phyloP scores from a whole-genome alignment of 2,113 vertebrate genomes.

The Polypterus senegalus region DNA sequence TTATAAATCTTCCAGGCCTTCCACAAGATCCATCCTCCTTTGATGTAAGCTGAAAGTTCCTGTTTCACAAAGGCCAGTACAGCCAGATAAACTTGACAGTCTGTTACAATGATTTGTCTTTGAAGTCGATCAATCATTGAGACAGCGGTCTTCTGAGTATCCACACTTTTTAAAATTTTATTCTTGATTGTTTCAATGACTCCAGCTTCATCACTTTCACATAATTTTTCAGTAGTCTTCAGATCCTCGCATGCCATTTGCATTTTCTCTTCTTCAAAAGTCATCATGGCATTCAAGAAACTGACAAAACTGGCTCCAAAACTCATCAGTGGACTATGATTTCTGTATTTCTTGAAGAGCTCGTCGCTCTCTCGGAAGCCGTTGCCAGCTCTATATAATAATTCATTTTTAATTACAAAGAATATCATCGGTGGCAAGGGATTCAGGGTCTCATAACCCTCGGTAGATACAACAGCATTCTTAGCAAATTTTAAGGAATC shows the following conservation, averaged over 20 bases:
- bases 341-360: conserved; percentile 80
- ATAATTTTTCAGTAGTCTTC: conserved; percentile 87
- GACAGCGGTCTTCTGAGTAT: conserved; percentile 37
- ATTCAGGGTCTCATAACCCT: too few relatives aligned
- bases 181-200: conserved; percentile 95
- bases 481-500: too few relatives aligned
- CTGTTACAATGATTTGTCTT: conserved; percentile 65
- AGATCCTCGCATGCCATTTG: conserved; percentile 90
- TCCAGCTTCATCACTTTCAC: conserved; percentile 83
- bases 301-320: conserved; percentile 97
- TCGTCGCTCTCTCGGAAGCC: conserved; percentile 83
- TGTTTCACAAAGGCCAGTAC: conserved; percentile 66
- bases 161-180: conserved; percentile 96
- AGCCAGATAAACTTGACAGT: conserved; percentile 67
- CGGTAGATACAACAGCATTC: too few relatives aligned
- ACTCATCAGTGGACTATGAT: conserved; percentile 92
- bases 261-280: conserved; percentile 98
- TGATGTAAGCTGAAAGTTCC: conserved; percentile 66
- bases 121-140: conserved; percentile 61
- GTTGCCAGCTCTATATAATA: conserved; percentile 84
- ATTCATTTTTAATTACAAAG: too few relatives aligned
- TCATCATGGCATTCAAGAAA: conserved; percentile 99
- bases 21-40: conserved; percentile 71
- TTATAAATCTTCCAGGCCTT: conserved; percentile 76
- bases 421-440: too few relatives aligned